These are phyloP conservation scores for Mastacembelus armatus DNA, from an alignment of 2,797 vertebrate species.

Conservation along the genomic window DNA sequence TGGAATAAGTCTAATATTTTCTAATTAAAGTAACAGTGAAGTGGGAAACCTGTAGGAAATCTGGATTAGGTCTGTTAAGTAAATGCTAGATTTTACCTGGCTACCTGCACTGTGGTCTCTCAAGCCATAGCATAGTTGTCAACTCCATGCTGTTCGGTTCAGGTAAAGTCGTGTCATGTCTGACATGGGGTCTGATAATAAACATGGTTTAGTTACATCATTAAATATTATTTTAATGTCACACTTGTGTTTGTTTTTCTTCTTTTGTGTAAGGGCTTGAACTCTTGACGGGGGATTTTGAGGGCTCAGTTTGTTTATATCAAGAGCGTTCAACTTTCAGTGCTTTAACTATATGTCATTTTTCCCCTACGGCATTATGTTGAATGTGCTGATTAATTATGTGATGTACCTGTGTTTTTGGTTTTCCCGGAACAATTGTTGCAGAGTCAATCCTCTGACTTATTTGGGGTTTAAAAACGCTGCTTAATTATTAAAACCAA, in stretches of 20 bases:
- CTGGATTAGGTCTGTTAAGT: not conserved
- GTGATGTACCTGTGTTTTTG: conserved; percentile 32
- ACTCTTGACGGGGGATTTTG: conserved; percentile 22
- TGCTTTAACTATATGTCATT: conserved; percentile 24
- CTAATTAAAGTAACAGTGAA: not conserved
- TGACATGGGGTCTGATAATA: conserved; percentile 22
- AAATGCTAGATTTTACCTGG: not conserved
- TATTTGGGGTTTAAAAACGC: conserved; percentile 16
- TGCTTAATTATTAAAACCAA: conserved; percentile 32
- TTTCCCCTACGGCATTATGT: conserved; percentile 27
- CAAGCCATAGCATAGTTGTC: not conserved
- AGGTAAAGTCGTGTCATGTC: conserved; percentile 23
- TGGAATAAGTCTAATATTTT: not conserved
- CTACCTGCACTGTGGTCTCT: too few species aligned
- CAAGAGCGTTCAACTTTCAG: conserved; percentile 32
- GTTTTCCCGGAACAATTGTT: too few species aligned
- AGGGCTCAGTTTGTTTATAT: conserved; percentile 39
- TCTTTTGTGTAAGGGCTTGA: conserved; percentile 33
- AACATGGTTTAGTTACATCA: conserved; percentile 40
- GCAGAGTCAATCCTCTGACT: conserved; percentile 42
- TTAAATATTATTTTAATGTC: conserved; percentile 42
- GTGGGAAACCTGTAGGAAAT: not conserved
- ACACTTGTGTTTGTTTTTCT: conserved; percentile 37
- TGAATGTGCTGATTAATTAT: conserved; percentile 32
- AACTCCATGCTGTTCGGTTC: conserved; percentile 21